A percentile compares a stretch with the other conserved stretches of the same genome.
These are phyloP conservation scores for Spodoptera litura DNA, from an alignment of 1,140 invertebrate species.

Conservation along the genomic window DNA sequence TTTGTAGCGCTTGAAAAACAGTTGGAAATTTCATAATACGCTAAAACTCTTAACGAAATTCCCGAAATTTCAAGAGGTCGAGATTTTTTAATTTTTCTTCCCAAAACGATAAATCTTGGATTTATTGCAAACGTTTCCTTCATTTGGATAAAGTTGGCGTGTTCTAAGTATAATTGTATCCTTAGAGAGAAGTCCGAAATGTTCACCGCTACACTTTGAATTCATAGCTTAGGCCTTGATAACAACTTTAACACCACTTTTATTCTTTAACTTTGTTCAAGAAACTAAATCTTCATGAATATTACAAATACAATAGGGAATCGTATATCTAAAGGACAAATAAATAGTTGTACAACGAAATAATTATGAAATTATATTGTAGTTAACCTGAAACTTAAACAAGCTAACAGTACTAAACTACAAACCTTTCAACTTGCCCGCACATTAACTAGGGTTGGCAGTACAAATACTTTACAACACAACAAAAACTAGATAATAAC, in stretches of 20 bases:
- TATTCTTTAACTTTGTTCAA: neutral
- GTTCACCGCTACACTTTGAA: slow-evolving; percentile 9
- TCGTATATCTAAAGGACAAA: neutral
- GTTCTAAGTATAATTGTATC: slow-evolving; percentile 40
- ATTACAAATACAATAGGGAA: no score
- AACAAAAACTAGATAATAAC: no score
- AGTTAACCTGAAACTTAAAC: slow-evolving; percentile 30
- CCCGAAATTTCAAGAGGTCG: slow-evolving; percentile 25
- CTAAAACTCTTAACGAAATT: slow-evolving; percentile 33
- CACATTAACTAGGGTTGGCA: slow-evolving; percentile 6
- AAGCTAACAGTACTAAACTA: slow-evolving; percentile 1
- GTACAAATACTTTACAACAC: neutral
- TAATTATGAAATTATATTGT: slow-evolving; percentile 16
- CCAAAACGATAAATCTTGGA: slow-evolving; percentile 39
- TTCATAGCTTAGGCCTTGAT: slow-evolving; percentile 3
- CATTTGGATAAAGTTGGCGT: slow-evolving; percentile 35
- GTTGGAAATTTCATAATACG: slow-evolving; percentile 23
- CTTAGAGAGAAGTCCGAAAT: slow-evolving; percentile 14
- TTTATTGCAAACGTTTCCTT: slow-evolving; percentile 45
- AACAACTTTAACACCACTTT: neutral
- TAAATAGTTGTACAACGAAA: neutral
- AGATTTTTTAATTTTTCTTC: slow-evolving; percentile 7
- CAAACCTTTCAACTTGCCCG: slow-evolving; percentile 5
- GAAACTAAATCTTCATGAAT: no score
- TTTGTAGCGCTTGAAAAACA: slow-evolving; percentile 26